Base-by-base conservation (phyloP, 53 echinoderm and acorn worm species). In the Echinometra lucunter region DNA sequence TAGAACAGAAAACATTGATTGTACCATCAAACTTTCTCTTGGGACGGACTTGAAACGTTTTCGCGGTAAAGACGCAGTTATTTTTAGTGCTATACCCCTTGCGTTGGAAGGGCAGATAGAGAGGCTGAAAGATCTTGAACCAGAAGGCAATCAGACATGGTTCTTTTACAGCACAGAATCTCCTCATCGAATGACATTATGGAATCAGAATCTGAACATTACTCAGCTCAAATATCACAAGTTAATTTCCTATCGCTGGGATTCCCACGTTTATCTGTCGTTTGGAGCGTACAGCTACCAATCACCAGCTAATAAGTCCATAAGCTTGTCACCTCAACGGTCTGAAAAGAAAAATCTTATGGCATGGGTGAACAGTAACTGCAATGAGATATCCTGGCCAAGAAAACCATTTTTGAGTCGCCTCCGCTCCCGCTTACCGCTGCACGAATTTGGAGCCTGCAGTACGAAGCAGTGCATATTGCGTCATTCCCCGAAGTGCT, bases 371-470 rank as follows among this genome's bases (percentile, higher is more conserved):
- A 70, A 27, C 55, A 96, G 92, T 58, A 96, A 96, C 57, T 96
- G 96, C 37, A 27, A 66, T 30, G 90, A 91, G 40, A 63, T 97
- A 13, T 97, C 95, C 88, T 98, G 98, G 98, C 98, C 98, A 17
- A 95, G 97, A 12, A 95, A 96, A 92, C 96, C 96, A 32, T 96
- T 97, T 87, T 82, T 98, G 35, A 60, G 97, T 44, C 95, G 95
- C 32, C 57, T 98, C 55, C 95, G 95, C 90, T 74, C 90, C 37
- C 95, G 95, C 88, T 80, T 96, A 85, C 95, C 94, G 37, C 42
- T 98, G 17, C 95, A 98, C 74, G 95, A 95, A 19, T 98, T 96
- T 94, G 98, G 98, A 10, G 95, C 92, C 63, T 98, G 98, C 89
- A 96, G 98, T 38, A 95, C 74, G 1, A 95, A 95, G 63, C 87